Conservation (phyloP, 2,888 invertebrate genomes). For the Leucophenga montana region DNA sequence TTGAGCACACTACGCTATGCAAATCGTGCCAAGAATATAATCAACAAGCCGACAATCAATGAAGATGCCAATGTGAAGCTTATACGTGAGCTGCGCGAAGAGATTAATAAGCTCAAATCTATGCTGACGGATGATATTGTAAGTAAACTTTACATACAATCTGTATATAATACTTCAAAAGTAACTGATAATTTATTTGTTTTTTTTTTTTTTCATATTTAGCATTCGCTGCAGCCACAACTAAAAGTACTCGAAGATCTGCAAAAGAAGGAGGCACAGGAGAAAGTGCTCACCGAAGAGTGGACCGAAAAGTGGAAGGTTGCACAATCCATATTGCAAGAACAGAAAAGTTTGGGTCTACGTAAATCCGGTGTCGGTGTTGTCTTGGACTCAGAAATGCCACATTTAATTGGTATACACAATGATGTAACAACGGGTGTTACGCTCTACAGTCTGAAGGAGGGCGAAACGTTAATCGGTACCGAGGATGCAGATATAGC, state of each 20-base stretch:
- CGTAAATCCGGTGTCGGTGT: constrained; percentile 91
- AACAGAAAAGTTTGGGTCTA: constrained; percentile 89
- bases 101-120: constrained; percentile 86
- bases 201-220: background rate
- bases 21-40: constrained; percentile 91
- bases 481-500: constrained; percentile 79
- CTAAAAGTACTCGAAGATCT: constrained; percentile 85
- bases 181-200: background rate
- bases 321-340: constrained; percentile 89
- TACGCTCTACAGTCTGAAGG: constrained; percentile 91
- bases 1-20: constrained; percentile 89
- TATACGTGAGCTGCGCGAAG: constrained; percentile 87
- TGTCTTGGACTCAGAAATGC: constrained; percentile 91
- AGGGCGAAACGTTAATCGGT: constrained; percentile 90
- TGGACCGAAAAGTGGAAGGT: constrained; percentile 96
- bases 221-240: constrained; percentile 77
- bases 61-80: constrained; percentile 92
- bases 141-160: constrained; percentile 59
- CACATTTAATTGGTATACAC: constrained; percentile 93
- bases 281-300: constrained; percentile 90
- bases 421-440: constrained; percentile 94
- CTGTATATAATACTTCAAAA: background rate
- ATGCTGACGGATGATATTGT: constrained; percentile 82
- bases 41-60: constrained; percentile 92
- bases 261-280: constrained; percentile 92